phyloP scores from a whole-genome alignment of 2,797 vertebrate genomes.

The Gymnoscopelus braueri region DNA sequence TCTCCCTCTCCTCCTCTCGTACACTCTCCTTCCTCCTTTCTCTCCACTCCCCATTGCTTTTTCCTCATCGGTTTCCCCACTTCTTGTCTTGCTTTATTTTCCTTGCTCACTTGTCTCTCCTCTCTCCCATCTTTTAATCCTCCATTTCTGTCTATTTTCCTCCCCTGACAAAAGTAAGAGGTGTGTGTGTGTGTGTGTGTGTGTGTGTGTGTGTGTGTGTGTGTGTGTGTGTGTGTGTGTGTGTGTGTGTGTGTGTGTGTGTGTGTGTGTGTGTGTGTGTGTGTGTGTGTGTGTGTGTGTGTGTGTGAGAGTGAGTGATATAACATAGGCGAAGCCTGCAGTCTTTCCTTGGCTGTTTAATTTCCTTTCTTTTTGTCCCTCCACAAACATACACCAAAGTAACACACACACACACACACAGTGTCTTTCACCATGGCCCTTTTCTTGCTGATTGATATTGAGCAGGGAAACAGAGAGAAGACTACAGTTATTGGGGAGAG shows the following conservation, averaged over 20 bases:
- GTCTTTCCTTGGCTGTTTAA: slow-evolving; percentile 1
- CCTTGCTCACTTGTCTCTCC: neutral
- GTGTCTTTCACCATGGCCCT: neutral
- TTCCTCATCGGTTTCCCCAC: too few relatives aligned
- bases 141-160: neutral
- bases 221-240: too few relatives aligned
- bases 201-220: too few relatives aligned
- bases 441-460: neutral
- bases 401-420: neutral
- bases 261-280: too few relatives aligned
- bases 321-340: neutral
- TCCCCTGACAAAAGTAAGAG: neutral
- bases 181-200: too few relatives aligned
- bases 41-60: too few relatives aligned
- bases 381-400: neutral
- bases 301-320: too few relatives aligned
- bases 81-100: slow-evolving; percentile 15
- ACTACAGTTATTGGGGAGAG: neutral
- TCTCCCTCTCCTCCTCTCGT: slow-evolving; percentile 1
- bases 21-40: neutral
- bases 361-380: slow-evolving; percentile 5
- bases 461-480: too few relatives aligned
- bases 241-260: too few relatives aligned
- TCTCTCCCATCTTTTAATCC: neutral
- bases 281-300: too few relatives aligned